A percentile compares a stretch with the other conserved stretches of the same genome.
These are phyloP conservation scores for Gila orcuttii DNA, from an alignment of 2,113 vertebrate species.

Conservation along the genomic window DNA sequence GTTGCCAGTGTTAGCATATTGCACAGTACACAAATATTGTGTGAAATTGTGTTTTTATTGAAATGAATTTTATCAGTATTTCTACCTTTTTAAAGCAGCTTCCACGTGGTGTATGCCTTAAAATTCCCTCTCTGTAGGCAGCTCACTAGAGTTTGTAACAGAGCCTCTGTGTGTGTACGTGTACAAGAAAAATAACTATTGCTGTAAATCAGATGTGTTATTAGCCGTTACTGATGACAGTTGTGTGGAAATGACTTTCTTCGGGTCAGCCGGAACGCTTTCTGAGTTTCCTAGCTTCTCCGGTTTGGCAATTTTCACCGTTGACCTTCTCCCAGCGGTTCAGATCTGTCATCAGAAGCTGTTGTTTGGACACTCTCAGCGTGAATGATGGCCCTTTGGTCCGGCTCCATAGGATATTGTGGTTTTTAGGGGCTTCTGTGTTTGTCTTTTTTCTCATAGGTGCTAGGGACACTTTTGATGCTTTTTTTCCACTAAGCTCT, in stretches of 20 bases:
- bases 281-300: background rate
- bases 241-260: background rate
- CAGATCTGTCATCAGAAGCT: background rate
- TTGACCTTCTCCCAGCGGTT: background rate
- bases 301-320: background rate
- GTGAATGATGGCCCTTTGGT: slow-evolving; percentile 7
- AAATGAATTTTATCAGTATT: too few relatives aligned
- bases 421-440: slow-evolving; percentile 37
- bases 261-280: background rate
- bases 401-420: slow-evolving; percentile 32
- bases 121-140: background rate
- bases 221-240: background rate
- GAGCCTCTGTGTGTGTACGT: background rate
- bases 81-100: too few relatives aligned
- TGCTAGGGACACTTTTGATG: slow-evolving; percentile 32
- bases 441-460: slow-evolving; percentile 24
- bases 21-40: background rate
- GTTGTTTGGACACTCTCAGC: slow-evolving; percentile 31
- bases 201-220: slow-evolving; percentile 15
- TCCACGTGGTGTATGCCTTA: background rate
- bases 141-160: background rate
- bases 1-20: background rate
- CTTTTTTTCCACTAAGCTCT: slow-evolving; percentile 41
- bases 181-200: background rate
- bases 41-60: too few relatives aligned